phyloP scores from a whole-genome alignment of 2,113 vertebrate genomes.

The Semicossyphus pulcher region DNA sequence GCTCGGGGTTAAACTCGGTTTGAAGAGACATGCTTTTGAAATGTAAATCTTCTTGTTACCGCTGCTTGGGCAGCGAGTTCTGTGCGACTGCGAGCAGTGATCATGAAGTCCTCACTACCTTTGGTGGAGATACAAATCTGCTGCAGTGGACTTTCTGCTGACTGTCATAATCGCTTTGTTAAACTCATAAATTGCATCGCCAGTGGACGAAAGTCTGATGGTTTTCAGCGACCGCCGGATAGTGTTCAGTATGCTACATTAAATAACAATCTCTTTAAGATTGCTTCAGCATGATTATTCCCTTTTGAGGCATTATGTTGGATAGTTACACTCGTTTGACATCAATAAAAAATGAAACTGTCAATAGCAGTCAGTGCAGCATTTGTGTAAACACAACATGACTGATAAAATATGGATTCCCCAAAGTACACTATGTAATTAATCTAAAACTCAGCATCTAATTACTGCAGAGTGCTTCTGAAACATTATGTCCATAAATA shows the following conservation, averaged over 20 bases:
- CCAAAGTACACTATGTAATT: constrained; percentile 40
- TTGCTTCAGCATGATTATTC: constrained; percentile 23
- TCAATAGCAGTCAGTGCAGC: constrained; percentile 33
- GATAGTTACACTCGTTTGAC: constrained; percentile 23
- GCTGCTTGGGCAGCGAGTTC: constrained; percentile 13
- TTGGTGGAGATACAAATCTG: constrained; percentile 56
- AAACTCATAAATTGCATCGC: constrained; percentile 54
- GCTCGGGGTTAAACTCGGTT: constrained; percentile 47
- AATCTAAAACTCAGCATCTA: constrained; percentile 62
- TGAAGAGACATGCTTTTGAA: constrained; percentile 54
- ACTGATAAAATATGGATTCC: constrained; percentile 58
- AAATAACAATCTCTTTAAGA: constrained; percentile 20
- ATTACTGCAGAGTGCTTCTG: constrained; percentile 72
- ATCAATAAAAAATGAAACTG: constrained; percentile 46
- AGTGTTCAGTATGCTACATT: constrained; percentile 30
- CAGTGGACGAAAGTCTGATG: constrained; percentile 27
- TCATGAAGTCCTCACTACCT: constrained; percentile 32
- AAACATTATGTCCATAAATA: constrained; percentile 72
- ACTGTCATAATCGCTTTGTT: constrained; percentile 58
- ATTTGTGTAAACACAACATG: constrained; percentile 51
- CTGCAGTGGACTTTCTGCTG: constrained; percentile 37
- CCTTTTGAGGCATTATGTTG: constrained; percentile 11
- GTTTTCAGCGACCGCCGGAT: constrained; percentile 23
- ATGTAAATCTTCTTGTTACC: constrained; percentile 47
- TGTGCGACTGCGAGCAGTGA: constrained; percentile 6